These are phyloP conservation scores for Ctenomys sociabilis DNA, from an alignment of 2,113 vertebrate species.

Conservation along the genomic window DNA sequence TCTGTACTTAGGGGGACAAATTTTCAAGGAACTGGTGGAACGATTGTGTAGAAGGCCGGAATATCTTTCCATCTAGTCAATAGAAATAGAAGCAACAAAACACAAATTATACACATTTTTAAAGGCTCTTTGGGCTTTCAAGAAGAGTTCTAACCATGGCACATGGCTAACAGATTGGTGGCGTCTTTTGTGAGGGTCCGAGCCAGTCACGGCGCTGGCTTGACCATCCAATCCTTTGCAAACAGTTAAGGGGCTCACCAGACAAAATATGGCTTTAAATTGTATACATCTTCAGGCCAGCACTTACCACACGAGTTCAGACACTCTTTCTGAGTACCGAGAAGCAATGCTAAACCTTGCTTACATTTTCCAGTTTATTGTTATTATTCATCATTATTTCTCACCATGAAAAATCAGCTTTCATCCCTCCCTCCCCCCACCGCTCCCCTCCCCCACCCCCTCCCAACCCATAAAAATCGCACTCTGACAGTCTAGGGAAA, in stretches of 20 bases:
- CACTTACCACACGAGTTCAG: constrained; percentile 85
- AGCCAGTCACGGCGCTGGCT: constrained; percentile 66
- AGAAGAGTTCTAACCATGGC: constrained; percentile 79
- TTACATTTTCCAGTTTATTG: constrained; percentile 87
- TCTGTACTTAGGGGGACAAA: constrained; percentile 86
- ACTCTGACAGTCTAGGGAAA: constrained; percentile 89
- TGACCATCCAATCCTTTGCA: constrained; percentile 78
- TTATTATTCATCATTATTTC: constrained; percentile 83
- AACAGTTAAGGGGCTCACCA: constrained; percentile 83
- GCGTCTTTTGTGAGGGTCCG: constrained; percentile 76
- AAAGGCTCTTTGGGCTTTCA: constrained; percentile 87
- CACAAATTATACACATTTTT: constrained; percentile 80
- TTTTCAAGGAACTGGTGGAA: constrained; percentile 81
- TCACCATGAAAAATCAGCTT: constrained; percentile 84
- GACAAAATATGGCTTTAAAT: constrained; percentile 92
- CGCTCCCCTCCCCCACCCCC: constrained; percentile 75
- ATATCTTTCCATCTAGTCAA: constrained; percentile 80
- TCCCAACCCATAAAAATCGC: constrained; percentile 84
- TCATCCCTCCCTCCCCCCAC: constrained; percentile 78
- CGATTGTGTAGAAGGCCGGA: constrained; percentile 69
- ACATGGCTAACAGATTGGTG: constrained; percentile 81
- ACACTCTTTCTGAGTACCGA: constrained; percentile 86
- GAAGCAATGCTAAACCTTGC: constrained; percentile 88
- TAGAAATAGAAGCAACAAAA: constrained; percentile 84
- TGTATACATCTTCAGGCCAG: constrained; percentile 86